Conservation (phyloP, 2,113 vertebrate genomes). For the Notechis scutatus region DNA sequence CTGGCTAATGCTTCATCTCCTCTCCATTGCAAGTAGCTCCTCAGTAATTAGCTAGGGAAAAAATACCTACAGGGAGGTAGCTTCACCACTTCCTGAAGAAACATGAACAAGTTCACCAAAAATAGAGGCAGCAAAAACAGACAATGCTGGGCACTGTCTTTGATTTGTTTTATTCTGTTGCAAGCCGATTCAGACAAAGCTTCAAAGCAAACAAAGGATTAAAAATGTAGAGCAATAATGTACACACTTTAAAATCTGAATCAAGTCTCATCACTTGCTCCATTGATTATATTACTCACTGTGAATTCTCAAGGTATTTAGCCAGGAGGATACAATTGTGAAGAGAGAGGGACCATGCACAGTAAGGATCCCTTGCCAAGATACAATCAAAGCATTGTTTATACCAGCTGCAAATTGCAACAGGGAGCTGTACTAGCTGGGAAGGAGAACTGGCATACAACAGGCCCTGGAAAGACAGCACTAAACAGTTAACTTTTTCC, state of each 20-base stretch:
- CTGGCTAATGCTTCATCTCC: neutral
- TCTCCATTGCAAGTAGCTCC: neutral
- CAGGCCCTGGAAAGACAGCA: slow-evolving; percentile 56
- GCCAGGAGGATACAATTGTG: slow-evolving; percentile 43
- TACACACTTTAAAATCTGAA: neutral
- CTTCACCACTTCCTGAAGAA: neutral
- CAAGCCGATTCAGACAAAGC: neutral
- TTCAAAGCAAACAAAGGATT: neutral
- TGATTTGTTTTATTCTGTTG: neutral
- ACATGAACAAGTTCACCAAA: neutral
- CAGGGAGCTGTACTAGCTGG: slow-evolving; percentile 68
- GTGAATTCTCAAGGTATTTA: neutral
- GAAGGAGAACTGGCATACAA: slow-evolving; percentile 69
- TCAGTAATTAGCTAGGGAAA: neutral
- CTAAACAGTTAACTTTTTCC: neutral
- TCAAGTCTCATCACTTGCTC: neutral
- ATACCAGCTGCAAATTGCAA: slow-evolving; percentile 67
- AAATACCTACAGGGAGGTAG: neutral
- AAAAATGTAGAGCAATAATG: neutral
- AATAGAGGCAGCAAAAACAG: neutral
- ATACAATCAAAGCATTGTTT: slow-evolving; percentile 70
- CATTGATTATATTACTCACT: slow-evolving; percentile 22
- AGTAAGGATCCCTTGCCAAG: slow-evolving; percentile 76
- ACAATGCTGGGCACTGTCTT: neutral
- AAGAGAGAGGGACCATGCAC: slow-evolving; percentile 61